These are phyloP conservation scores for Drosophila busckii DNA, from an alignment of 1,140 invertebrate species.

Conservation along the genomic window DNA sequence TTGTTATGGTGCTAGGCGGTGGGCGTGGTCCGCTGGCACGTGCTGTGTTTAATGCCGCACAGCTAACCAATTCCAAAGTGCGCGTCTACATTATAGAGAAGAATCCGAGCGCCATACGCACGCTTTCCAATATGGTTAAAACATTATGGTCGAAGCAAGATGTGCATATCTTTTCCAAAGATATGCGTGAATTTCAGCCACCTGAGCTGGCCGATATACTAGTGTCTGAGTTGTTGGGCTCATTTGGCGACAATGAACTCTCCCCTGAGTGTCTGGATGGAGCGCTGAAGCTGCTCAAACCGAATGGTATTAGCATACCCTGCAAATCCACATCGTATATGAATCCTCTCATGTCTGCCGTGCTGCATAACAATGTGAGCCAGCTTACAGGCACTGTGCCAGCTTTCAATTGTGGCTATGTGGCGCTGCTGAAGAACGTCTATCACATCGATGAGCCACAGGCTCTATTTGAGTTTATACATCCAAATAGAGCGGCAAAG, in stretches of 20 bases:
- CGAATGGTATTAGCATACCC: conserved; percentile 95
- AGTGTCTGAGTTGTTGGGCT: conserved; percentile 97
- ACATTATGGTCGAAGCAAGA: conserved; percentile 89
- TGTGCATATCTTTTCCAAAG: conserved; percentile 88
- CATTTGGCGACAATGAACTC: conserved; percentile 99
- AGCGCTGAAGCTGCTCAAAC: conserved; percentile 92
- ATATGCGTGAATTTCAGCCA: conserved; percentile 93
- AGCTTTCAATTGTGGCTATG: conserved; percentile 84
- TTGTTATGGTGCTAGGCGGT: conserved; percentile 96
- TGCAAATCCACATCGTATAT: conserved; percentile 94
- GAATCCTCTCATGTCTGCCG: conserved; percentile 85
- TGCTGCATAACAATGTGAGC: conserved; percentile 80
- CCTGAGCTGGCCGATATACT: conserved; percentile 95
- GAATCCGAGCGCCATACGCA: conserved; percentile 97
- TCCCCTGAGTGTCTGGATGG: conserved; percentile 99
- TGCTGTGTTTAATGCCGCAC: conserved; percentile 89
- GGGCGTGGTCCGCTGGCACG: conserved; percentile 96
- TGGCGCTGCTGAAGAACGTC: conserved; percentile 95
- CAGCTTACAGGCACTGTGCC: conserved; percentile 34
- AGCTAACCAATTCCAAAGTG: conserved; percentile 79
- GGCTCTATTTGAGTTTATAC: conserved; percentile 91
- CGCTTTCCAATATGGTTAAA: conserved; percentile 88
- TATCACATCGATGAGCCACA: conserved; percentile 90
- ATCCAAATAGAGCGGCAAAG: conserved; percentile 86
- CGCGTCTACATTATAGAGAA: conserved; percentile 98